Percentiles rank a stretch among this genome's conserved stretches.
These are phyloP conservation scores for Hemichromis elongatus DNA, from an alignment of 2,113 vertebrate genomes.

Conservation along the genomic window DNA sequence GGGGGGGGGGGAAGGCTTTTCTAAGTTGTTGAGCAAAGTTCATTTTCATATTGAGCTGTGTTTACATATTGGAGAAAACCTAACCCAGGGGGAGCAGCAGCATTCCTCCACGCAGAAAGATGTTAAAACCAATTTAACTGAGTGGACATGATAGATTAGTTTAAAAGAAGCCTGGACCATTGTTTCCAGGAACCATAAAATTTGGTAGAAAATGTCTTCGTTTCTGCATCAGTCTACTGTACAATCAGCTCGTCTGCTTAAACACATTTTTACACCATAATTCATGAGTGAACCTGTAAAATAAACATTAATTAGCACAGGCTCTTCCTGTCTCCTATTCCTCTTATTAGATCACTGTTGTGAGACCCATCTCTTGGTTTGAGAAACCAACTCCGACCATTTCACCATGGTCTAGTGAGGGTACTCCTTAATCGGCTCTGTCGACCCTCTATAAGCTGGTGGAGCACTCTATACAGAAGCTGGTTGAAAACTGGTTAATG, in stretches of 20 bases:
- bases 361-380: neutral
- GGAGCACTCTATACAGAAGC: neutral
- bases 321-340: neutral
- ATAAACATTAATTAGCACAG: neutral
- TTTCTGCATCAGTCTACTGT: neutral
- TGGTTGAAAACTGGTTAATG: neutral
- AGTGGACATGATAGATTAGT: neutral
- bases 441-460: neutral
- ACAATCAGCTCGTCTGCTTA: neutral
- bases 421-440: neutral
- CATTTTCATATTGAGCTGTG: fast-evolving
- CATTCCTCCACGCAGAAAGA: fast-evolving
- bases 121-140: neutral
- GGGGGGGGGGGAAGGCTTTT: too few species aligned
- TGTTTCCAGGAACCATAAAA: neutral
- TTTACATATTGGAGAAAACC: neutral
- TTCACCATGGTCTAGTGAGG: neutral
- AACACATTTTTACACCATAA: neutral
- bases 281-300: neutral
- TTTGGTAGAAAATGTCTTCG: neutral
- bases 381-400: neutral
- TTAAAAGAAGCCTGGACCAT: fast-evolving
- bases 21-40: neutral
- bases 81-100: neutral
- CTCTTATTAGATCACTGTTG: neutral